Percentiles rank a stretch among this genome's conserved stretches.
Conservation (phyloP, 2,113 vertebrate genomes). For the Gymnocephalus cernua region DNA sequence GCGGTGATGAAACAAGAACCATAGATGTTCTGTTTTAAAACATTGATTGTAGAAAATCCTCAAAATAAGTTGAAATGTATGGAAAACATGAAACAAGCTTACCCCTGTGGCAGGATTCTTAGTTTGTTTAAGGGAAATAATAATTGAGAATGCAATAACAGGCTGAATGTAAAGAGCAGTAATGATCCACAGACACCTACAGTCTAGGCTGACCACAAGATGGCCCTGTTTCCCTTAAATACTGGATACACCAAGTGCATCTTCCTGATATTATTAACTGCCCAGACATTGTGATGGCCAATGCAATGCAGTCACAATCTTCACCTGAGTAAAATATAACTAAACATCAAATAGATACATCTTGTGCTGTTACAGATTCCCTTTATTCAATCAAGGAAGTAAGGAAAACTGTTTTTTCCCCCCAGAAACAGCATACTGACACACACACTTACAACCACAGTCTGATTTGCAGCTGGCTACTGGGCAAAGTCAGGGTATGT, state of each 20-base stretch:
- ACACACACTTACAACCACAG: not conserved
- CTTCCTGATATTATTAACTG: not conserved
- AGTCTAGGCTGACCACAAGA: conserved; percentile 17
- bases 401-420: not conserved
- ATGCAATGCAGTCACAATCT: not conserved
- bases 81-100: not conserved
- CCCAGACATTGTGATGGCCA: not conserved
- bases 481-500: not conserved
- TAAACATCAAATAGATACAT: not conserved
- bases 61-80: not conserved
- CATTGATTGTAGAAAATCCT: not conserved
- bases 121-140: not conserved
- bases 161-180: not conserved
- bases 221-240: conserved; percentile 29
- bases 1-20: not conserved
- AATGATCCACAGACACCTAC: not conserved
- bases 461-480: not conserved
- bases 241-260: not conserved
- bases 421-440: not conserved
- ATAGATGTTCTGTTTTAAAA: not conserved
- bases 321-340: not conserved
- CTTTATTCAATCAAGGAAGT: not conserved
- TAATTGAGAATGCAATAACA: not conserved
- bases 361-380: not conserved
- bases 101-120: not conserved